These are phyloP conservation scores for Campylomormyrus tamandua DNA, from an alignment of 2,113 vertebrate genomes.

Conservation along the genomic window DNA sequence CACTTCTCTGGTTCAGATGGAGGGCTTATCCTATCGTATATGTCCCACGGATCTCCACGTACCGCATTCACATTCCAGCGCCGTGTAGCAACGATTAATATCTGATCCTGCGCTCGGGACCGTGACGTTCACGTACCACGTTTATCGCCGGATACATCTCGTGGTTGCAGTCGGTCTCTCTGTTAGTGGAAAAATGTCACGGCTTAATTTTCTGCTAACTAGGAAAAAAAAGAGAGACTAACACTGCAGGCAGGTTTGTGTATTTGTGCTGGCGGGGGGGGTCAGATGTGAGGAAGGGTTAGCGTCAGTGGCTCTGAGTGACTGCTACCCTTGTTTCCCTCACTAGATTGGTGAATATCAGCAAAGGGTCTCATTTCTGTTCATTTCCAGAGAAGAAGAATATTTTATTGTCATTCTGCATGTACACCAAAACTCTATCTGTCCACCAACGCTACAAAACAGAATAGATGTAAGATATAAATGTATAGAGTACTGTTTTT, in stretches of 20 bases:
- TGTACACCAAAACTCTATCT: background rate
- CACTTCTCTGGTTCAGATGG: background rate
- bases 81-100: conserved; percentile 24
- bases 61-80: conserved; percentile 34
- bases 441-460: background rate
- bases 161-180: background rate
- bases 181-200: background rate
- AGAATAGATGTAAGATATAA: background rate
- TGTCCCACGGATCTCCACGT: conserved; percentile 45
- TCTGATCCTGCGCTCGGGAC: conserved; percentile 34
- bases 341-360: background rate
- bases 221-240: background rate
- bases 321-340: background rate
- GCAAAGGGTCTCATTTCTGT: background rate
- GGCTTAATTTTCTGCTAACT: background rate
- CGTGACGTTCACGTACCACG: conserved; percentile 19
- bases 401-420: background rate
- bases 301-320: background rate
- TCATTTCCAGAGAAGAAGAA: background rate
- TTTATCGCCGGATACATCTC: conserved; percentile 40
- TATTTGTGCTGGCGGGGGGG: background rate
- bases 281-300: background rate
- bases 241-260: background rate
- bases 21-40: conserved; percentile 20
- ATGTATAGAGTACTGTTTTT: background rate